A percentile compares a stretch with the other conserved stretches of the same genome.
Conservation (phyloP, 2,113 vertebrate species). For the Hyperoodon ampullatus region DNA sequence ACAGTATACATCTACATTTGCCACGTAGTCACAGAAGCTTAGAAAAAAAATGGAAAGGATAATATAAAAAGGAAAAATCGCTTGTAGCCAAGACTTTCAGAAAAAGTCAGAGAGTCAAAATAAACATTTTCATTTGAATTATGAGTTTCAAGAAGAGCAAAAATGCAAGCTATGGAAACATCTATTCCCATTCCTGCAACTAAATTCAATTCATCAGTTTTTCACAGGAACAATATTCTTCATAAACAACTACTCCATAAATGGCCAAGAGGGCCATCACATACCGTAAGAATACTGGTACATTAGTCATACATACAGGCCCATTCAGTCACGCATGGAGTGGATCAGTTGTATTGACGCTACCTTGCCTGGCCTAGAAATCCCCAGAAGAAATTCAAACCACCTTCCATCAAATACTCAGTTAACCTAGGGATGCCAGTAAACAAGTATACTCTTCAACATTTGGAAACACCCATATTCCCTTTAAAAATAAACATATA, state of each 20-base stretch:
- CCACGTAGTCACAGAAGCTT: not conserved
- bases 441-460: not conserved
- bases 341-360: not conserved
- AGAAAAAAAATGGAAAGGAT: not conserved
- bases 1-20: not conserved
- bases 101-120: slow-evolving; percentile 26
- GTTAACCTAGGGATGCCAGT: not conserved
- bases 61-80: slow-evolving; percentile 44
- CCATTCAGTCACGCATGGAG: not conserved
- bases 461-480: not conserved
- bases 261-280: not conserved
- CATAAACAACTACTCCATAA: not conserved
- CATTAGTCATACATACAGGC: not conserved
- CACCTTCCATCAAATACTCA: not conserved
- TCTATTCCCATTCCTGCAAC: not conserved
- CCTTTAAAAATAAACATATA: slow-evolving; percentile 15
- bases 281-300: not conserved
- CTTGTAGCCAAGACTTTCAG: not conserved
- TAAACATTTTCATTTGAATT: slow-evolving; percentile 31
- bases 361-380: slow-evolving; percentile 27
- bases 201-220: slow-evolving; percentile 26
- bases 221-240: slow-evolving; percentile 24
- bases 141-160: not conserved
- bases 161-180: not conserved
- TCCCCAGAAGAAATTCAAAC: slow-evolving; percentile 23